Evolutionary conservation across 2,113 vertebrate species (phyloP).

Genomic region (Bos indicus): DNA sequence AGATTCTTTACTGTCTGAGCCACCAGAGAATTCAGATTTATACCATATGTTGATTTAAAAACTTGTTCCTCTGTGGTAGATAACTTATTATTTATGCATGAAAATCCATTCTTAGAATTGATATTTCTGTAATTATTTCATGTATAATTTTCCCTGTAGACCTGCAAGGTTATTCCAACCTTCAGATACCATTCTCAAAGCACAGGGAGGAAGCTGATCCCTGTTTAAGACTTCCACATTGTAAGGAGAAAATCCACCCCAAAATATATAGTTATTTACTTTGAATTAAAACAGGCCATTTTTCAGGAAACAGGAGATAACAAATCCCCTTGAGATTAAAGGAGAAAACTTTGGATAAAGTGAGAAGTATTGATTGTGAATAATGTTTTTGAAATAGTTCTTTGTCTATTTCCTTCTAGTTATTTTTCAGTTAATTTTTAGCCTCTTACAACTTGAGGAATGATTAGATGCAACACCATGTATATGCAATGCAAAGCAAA

Average conservation of each 20-base stretch:
- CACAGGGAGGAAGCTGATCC: not conserved
- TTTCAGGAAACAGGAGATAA: not conserved
- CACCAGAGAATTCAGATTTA: not conserved
- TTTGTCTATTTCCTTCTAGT: not conserved
- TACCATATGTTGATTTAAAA: not conserved
- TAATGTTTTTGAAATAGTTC: not conserved
- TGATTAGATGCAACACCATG: not conserved
- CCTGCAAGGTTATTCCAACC: not conserved
- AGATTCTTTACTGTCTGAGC: not conserved
- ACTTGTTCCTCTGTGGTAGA: not conserved
- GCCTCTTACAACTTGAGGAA: not conserved
- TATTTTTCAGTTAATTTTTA: not conserved
- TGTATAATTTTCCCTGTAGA: not conserved
- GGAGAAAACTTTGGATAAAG: not conserved
- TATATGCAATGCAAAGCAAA: not conserved
- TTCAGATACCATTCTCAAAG: not conserved
- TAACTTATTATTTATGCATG: not conserved
- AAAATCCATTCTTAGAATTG: not conserved
- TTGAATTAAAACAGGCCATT: not conserved
- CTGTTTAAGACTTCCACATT: not conserved
- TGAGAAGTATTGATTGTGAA: not conserved
- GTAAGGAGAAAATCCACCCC: not conserved
- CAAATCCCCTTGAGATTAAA: not conserved
- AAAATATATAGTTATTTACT: not conserved
- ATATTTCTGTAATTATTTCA: not conserved